These are phyloP conservation scores for Platycheirus rosarum DNA, from an alignment of 2,888 invertebrate species.

Conservation along the genomic window DNA sequence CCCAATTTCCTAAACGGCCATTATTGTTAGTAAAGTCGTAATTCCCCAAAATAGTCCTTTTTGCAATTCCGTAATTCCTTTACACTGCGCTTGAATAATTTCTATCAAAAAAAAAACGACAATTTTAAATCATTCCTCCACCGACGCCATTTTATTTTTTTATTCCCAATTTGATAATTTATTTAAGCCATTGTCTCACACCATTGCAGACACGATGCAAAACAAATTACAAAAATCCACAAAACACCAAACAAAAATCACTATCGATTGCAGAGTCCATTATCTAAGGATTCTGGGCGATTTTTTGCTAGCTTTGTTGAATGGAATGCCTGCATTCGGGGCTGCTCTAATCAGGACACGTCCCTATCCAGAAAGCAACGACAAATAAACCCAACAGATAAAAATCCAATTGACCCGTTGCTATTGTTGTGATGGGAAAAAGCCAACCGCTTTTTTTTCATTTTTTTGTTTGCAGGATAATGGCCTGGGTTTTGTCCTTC, in stretches of 20 bases:
- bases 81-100: constrained; percentile 14
- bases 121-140: constrained; percentile 14
- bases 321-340: constrained; percentile 48
- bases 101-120: not conserved
- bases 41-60: not conserved
- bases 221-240: constrained; percentile 64
- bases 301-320: constrained; percentile 17
- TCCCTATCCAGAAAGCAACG: constrained; percentile 55
- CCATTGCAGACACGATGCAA: constrained; percentile 50
- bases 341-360: constrained; percentile 69
- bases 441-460: constrained; percentile 20
- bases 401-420: constrained; percentile 71
- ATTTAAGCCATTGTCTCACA: constrained; percentile 48
- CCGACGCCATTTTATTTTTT: not conserved
- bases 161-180: constrained; percentile 43
- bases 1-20: constrained; percentile 12
- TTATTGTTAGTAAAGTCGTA: not conserved
- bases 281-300: constrained; percentile 35
- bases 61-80: constrained; percentile 9
- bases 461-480: constrained; percentile 22
- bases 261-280: constrained; percentile 63
- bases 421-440: constrained; percentile 49
- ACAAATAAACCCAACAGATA: constrained; percentile 67
- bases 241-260: constrained; percentile 63
- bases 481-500: constrained; percentile 37